phyloP scores from a whole-genome alignment of 2,113 vertebrate species.

The Takifugu flavidus region DNA sequence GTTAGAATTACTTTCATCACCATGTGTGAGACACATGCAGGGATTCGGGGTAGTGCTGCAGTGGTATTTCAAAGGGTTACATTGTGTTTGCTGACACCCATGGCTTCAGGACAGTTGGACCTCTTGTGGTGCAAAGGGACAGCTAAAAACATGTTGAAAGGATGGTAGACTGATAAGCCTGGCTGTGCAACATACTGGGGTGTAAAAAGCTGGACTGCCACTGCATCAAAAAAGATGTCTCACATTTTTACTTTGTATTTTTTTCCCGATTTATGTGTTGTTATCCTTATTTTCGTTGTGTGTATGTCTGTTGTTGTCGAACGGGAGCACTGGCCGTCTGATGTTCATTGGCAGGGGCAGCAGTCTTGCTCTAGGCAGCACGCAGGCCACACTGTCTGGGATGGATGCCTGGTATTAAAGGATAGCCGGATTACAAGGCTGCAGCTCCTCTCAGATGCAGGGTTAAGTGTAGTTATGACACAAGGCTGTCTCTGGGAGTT shows the following conservation, averaged over 20 bases:
- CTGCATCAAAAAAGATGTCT: no score
- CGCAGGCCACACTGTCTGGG: conserved; percentile 39
- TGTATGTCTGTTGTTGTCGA: no score
- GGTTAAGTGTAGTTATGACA: conserved; percentile 67
- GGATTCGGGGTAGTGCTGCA: conserved; percentile 19
- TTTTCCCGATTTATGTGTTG: no score
- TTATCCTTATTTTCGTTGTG: no score
- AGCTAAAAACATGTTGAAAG: conserved; percentile 19
- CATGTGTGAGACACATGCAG: conserved; percentile 18
- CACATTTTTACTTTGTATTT: no score
- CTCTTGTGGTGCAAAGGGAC: conserved; percentile 13
- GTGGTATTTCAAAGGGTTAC: conserved; percentile 39
- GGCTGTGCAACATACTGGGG: no score
- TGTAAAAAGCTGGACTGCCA: no score
- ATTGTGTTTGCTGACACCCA: conserved; percentile 5
- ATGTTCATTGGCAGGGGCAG: conserved; percentile 17
- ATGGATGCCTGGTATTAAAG: conserved; percentile 67
- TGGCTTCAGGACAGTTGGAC: not conserved
- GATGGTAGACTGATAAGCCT: no score
- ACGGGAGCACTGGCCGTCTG: not conserved
- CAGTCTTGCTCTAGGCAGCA: conserved; percentile 53
- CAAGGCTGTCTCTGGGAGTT: conserved; percentile 62
- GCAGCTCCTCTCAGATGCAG: conserved; percentile 58
- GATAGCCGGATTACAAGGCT: conserved; percentile 70
- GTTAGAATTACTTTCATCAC: conserved; percentile 43